These are phyloP conservation scores for Leiothrix lutea DNA, from an alignment of 2,113 vertebrate genomes.

Conservation along the genomic window DNA sequence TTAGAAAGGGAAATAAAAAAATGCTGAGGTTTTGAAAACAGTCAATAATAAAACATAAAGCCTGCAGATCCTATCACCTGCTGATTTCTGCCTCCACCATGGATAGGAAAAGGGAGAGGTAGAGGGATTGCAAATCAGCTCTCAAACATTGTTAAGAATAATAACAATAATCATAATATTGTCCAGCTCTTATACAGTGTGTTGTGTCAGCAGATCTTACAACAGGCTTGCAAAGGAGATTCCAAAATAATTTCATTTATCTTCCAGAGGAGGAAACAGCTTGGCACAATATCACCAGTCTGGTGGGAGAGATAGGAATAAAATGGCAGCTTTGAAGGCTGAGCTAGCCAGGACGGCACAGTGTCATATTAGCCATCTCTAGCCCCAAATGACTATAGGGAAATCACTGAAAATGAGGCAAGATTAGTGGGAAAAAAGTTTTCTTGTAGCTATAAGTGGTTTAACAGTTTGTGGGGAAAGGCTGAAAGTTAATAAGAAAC, in stretches of 20 bases:
- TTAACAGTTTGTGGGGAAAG: not conserved
- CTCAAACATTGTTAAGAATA: not conserved
- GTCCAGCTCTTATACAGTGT: not conserved
- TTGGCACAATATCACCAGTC: not conserved
- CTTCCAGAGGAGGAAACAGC: constrained; percentile 11
- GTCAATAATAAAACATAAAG: not conserved
- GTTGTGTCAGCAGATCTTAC: not conserved
- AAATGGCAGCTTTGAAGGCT: not conserved
- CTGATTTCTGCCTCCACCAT: constrained; percentile 25
- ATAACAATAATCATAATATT: not conserved
- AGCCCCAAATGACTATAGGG: not conserved
- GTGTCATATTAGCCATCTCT: not conserved
- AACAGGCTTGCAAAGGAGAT: not conserved
- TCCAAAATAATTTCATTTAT: not conserved
- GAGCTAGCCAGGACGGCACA: not conserved
- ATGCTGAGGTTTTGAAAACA: not conserved
- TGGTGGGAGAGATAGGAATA: constrained; percentile 15
- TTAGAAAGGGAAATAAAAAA: not conserved
- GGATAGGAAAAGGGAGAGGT: not conserved
- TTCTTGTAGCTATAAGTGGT: not conserved
- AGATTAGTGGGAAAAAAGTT: not conserved
- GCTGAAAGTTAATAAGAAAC: not conserved
- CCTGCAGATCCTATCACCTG: not conserved
- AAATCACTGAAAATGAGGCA: not conserved
- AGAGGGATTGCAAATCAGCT: not conserved